Conservation (phyloP, 2,113 vertebrate species). For the Hyperoodon ampullatus region DNA sequence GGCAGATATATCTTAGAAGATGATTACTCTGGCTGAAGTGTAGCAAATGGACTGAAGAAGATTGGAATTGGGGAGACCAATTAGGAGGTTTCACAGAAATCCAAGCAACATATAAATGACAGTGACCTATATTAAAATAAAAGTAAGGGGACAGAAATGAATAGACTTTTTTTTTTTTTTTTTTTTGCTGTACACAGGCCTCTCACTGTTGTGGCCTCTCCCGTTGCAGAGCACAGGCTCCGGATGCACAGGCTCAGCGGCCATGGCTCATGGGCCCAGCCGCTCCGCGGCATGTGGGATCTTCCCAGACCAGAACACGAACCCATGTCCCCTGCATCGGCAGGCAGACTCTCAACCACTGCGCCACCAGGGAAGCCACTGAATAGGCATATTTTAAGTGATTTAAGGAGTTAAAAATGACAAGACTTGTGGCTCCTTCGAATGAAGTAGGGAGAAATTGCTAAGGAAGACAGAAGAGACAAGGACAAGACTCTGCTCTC, state of each 20-base stretch:
- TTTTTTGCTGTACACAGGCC: too few species aligned
- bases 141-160: not conserved
- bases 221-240: too few species aligned
- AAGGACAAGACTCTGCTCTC: not conserved
- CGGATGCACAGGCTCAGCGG: too few species aligned
- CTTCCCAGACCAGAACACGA: too few species aligned
- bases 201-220: too few species aligned
- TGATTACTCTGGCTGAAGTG: not conserved
- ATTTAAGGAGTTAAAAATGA: not conserved
- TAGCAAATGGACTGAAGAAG: not conserved
- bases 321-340: too few species aligned
- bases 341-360: too few species aligned
- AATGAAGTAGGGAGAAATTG: not conserved
- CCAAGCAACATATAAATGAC: not conserved
- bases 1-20: not conserved
- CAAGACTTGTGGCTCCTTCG: not conserved
- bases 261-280: too few species aligned
- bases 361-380: too few species aligned
- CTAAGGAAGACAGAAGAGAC: not conserved
- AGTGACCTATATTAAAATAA: not conserved
- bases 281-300: too few species aligned
- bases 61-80: not conserved
- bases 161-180: not conserved
- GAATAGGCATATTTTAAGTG: not conserved
- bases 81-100: constrained; percentile 17